These are phyloP conservation scores for Aporrectodea caliginosa DNA, from an alignment of 1,140 invertebrate species.

Conservation along the genomic window DNA sequence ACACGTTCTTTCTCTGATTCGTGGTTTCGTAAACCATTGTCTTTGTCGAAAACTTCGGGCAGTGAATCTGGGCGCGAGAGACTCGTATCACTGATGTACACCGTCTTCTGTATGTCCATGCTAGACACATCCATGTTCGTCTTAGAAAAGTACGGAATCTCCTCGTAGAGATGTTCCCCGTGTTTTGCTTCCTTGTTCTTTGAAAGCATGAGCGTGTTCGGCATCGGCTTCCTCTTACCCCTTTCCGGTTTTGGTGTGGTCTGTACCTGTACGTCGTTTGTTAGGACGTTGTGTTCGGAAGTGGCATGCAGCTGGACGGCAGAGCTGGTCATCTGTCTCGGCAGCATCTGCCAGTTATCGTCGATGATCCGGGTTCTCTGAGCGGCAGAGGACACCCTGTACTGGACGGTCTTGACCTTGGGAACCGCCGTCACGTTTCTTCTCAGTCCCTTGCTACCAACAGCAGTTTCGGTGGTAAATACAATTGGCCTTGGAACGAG, in stretches of 20 bases:
- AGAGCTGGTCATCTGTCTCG: neutral
- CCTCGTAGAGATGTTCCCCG: neutral
- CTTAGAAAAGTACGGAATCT: neutral
- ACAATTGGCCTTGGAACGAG: slow-evolving; percentile 62
- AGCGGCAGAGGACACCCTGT: neutral
- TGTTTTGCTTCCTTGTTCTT: neutral
- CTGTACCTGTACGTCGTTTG: neutral
- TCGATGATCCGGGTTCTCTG: neutral
- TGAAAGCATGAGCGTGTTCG: neutral
- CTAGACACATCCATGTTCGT: neutral
- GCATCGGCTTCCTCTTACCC: neutral
- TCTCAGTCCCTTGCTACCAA: neutral
- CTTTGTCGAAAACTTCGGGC: neutral
- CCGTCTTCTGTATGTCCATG: neutral
- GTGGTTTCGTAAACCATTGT: too few species aligned
- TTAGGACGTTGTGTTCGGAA: neutral
- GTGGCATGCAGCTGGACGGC: too few species aligned
- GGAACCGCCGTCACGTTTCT: neutral
- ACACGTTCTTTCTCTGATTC: too few species aligned
- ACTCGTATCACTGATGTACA: neutral
- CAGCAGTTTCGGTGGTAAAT: neutral
- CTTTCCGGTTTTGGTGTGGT: neutral
- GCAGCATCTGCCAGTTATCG: neutral
- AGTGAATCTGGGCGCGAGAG: neutral
- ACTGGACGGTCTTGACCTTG: neutral